Conservation (phyloP, 1,140 invertebrate genomes). For the Liolophura sinensis region DNA sequence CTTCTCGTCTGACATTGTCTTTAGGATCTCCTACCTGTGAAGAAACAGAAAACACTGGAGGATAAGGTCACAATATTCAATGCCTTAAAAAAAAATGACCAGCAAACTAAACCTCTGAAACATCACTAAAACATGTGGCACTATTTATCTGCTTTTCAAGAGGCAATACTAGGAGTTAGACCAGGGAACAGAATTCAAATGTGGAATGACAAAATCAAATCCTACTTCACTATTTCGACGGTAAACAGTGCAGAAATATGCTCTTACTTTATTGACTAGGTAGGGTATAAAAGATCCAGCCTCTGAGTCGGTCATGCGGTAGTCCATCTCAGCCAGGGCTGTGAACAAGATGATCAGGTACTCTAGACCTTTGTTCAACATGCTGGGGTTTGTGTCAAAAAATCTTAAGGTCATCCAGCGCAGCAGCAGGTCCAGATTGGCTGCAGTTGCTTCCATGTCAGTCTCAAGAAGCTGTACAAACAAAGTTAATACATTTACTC, state of each 20-base stretch:
- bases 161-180: too few relatives aligned
- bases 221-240: too few relatives aligned
- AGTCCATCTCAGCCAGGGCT: constrained; percentile 76
- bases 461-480: constrained; percentile 69
- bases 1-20: constrained; percentile 84
- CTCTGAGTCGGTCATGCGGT: constrained; percentile 87
- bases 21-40: constrained; percentile 90
- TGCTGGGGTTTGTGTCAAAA: constrained; percentile 98
- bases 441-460: constrained; percentile 77
- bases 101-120: too few relatives aligned
- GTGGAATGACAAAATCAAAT: too few relatives aligned
- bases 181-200: too few relatives aligned
- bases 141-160: too few relatives aligned
- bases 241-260: too few relatives aligned
- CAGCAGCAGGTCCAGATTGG: constrained; percentile 91
- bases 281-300: constrained; percentile 94
- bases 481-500: constrained; percentile 11
- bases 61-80: too few relatives aligned
- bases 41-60: constrained; percentile 10
- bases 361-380: constrained; percentile 91
- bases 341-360: constrained; percentile 85
- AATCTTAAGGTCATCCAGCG: constrained; percentile 96
- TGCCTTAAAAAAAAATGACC: too few relatives aligned
- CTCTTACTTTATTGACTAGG: constrained; percentile 79
- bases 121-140: too few relatives aligned